Conservation (phyloP, 2,888 invertebrate species). For the Schrankia costaestrigalis region DNA sequence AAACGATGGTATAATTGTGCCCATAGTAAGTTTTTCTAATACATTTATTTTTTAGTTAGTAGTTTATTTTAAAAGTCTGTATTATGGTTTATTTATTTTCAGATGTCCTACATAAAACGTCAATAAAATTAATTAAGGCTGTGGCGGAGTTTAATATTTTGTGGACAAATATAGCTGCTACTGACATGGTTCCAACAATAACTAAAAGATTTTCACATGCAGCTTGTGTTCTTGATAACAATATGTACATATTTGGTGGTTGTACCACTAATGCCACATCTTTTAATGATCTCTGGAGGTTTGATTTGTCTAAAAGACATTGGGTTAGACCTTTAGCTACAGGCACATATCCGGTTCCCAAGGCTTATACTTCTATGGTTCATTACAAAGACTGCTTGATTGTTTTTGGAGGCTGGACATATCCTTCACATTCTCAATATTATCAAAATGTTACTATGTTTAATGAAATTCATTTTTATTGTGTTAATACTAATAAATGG, state of each 20-base stretch:
- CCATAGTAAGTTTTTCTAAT: conserved; percentile 83
- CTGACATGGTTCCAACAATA: conserved; percentile 86
- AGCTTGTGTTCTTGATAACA: conserved; percentile 89
- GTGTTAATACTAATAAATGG: conserved; percentile 91
- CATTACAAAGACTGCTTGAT: conserved; percentile 90
- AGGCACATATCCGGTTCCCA: conserved; percentile 95
- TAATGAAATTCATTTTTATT: conserved; percentile 94
- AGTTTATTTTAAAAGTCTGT: neutral
- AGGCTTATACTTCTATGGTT: conserved; percentile 97
- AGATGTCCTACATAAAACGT: conserved; percentile 90
- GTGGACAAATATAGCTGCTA: conserved; percentile 84
- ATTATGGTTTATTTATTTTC: conserved; percentile 34
- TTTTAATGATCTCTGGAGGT: conserved; percentile 97
- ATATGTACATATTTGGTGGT: conserved; percentile 97
- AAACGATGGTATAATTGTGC: conserved; percentile 92
- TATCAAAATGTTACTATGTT: conserved; percentile 93
- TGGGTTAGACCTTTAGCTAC: conserved; percentile 93
- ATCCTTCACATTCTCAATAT: conserved; percentile 91
- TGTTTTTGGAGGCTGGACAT: conserved; percentile 97
- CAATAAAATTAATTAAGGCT: conserved; percentile 87
- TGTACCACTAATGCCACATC: conserved; percentile 96
- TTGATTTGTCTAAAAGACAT: conserved; percentile 91
- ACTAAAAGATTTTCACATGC: conserved; percentile 96
- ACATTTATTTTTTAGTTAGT: neutral
- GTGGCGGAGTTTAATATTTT: conserved; percentile 87